Conservation (phyloP, 2,113 vertebrate species). For the Anseranas semipalmata region DNA sequence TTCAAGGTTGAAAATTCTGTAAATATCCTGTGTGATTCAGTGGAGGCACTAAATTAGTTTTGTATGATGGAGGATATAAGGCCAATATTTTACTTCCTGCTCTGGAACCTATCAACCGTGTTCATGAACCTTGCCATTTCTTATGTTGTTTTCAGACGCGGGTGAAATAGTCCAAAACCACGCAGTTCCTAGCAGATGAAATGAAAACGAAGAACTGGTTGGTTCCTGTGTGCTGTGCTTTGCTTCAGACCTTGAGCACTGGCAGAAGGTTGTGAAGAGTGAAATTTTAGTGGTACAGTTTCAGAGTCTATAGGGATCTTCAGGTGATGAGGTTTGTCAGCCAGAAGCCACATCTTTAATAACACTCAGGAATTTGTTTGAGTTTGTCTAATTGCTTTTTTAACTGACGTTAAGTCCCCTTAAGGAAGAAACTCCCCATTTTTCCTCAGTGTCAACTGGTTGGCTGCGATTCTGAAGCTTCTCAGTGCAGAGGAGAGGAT, state of each 20-base stretch:
- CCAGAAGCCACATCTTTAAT: not conserved
- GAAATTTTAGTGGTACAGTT: not conserved
- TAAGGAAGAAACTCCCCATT: not conserved
- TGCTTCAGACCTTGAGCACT: not conserved
- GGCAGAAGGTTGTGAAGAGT: not conserved
- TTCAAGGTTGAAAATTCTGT: not conserved
- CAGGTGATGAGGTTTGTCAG: not conserved
- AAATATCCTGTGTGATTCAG: not conserved
- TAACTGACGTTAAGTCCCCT: not conserved
- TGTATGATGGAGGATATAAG: not conserved
- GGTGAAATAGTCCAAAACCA: not conserved
- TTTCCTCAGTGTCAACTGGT: not conserved
- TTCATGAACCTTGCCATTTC: not conserved
- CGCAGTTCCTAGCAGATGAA: not conserved
- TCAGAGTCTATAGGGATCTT: accelerated
- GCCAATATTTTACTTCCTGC: not conserved
- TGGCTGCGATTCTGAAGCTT: not conserved
- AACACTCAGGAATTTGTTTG: not conserved
- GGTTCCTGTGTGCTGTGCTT: accelerated
- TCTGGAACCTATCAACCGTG: not conserved
- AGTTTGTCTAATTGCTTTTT: not conserved
- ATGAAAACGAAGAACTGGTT: not conserved
- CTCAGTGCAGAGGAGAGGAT: not conserved
- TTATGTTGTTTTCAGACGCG: not conserved
- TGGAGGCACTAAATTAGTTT: not conserved